Percentiles rank a stretch among this genome's conserved stretches.
phyloP scores from a whole-genome alignment of 2,888 invertebrate species.

The Resseliella maxima region DNA sequence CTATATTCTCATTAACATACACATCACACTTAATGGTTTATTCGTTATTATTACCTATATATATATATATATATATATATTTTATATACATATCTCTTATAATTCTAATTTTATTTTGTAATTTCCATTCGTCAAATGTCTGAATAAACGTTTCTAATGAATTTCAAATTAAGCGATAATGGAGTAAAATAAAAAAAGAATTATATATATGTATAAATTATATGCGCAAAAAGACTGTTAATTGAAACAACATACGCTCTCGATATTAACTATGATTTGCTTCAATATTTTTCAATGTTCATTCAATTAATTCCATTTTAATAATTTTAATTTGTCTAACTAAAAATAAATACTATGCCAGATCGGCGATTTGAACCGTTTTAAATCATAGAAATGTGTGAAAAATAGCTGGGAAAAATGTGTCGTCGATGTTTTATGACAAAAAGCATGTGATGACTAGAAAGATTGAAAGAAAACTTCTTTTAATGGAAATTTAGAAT shows the following conservation, averaged over 20 bases:
- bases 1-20: conserved; percentile 42
- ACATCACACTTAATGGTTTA: conserved; percentile 28
- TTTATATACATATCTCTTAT: no score
- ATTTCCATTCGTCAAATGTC: conserved; percentile 20
- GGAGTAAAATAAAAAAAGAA: conserved; percentile 19
- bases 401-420: neutral
- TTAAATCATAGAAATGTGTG: neutral
- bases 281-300: conserved; percentile 45
- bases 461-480: no score
- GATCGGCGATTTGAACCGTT: neutral
- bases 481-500: no score
- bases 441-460: neutral
- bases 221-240: neutral
- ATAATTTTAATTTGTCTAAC: conserved; percentile 22
- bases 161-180: neutral
- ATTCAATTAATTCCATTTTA: conserved; percentile 46
- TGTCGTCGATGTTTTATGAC: neutral
- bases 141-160: conserved; percentile 4
- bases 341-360: neutral
- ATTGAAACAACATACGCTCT: conserved; percentile 27
- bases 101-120: conserved; percentile 8
- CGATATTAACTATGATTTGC: conserved; percentile 45
- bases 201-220: no score
- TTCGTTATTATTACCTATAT: neutral
- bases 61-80: no score